Conservation (phyloP, 2,888 invertebrate genomes). For the Caenorhabditis imperialis region DNA sequence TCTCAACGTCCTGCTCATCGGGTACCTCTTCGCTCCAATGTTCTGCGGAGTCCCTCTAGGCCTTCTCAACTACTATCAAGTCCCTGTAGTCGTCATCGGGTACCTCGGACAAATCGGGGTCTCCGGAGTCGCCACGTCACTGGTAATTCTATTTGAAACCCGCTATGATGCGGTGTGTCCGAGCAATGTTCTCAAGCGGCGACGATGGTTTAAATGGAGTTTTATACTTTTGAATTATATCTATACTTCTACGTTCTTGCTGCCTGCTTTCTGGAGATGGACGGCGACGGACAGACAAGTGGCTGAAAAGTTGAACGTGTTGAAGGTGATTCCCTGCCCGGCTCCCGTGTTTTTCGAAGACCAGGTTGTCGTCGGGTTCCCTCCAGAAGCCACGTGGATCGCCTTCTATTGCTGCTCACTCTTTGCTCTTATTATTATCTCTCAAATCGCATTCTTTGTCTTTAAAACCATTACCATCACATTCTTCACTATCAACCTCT, state of each 20-base stretch:
- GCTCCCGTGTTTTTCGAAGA: constrained; percentile 17
- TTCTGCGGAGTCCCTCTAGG: constrained; percentile 20
- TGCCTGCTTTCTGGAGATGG: constrained; percentile 16
- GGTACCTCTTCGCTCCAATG: constrained; percentile 17
- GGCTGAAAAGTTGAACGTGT: constrained; percentile 13
- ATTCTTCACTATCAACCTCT: constrained; percentile 1
- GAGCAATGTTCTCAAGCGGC: not conserved
- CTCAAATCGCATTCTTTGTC: constrained; percentile 11
- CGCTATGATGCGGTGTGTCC: constrained; percentile 12
- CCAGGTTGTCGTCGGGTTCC: constrained; percentile 20
- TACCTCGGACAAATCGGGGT: constrained; percentile 25
- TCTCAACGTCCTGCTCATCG: constrained; percentile 21
- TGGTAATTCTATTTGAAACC: constrained; percentile 8
- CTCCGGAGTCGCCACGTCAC: constrained; percentile 17
- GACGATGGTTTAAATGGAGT: not conserved
- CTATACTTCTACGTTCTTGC: constrained; percentile 6
- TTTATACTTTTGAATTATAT: constrained; percentile 14
- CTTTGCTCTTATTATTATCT: constrained; percentile 1
- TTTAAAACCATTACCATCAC: not conserved
- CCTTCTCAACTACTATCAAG: constrained; percentile 1
- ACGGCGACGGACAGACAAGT: constrained; percentile 4
- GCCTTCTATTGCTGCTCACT: constrained; percentile 8
- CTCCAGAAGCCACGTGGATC: constrained; percentile 16
- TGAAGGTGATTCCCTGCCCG: constrained; percentile 11
- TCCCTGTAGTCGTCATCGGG: constrained; percentile 14